Base-by-base conservation (phyloP, 2,113 vertebrate species). In the Nettapus auritus region DNA sequence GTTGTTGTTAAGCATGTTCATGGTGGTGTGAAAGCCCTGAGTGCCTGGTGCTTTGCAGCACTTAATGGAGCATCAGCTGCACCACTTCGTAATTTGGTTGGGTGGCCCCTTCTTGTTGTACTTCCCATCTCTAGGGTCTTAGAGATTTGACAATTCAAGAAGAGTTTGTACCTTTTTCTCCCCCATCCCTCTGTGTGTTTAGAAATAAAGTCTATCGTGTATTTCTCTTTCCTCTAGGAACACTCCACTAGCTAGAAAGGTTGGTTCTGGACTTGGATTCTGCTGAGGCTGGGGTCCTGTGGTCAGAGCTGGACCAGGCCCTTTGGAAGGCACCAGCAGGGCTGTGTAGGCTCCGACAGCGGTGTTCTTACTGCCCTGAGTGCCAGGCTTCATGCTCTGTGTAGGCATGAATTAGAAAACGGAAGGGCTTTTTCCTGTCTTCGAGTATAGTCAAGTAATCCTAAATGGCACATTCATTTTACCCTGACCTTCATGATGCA, bases 131-230 rank as follows among this genome's bases (percentile, higher is more conserved):
- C 52, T 40, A 60, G 52, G 31, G 46, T 53, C 67, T 60, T 63
- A 8, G 0, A 36, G 75, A 50, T 50, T 33, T 63, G 89, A 53
- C 29, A n/a, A 40, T 6, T 64, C 42, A 42, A 50, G 2, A 7
- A 69, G 78, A 66, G 31, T 68, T 28, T 69, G 38, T 38, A 62
- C 25, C 18, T 4, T 33, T 25, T 60, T 69, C 42, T 75, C 20
- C 46, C 15, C n/a, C 11, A 25, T 3, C 10, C 19, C 33, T 8
- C 13, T 36, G 48, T 0, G 0, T 3, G 8, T 48, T 52, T 34
- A 55, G 68, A 57, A 34, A 56, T 44, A n/a, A n/a, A 56, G 48
- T 31, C 1, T 18, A 5, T 1, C 0, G 0, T 21, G 2, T 11
- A 34, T 3, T 2, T 34, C 31, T 36, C 28, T 56, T 34, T 75